Evolutionary conservation across 2,113 vertebrate species (phyloP).

Genomic region (Scomber japonicus): DNA sequence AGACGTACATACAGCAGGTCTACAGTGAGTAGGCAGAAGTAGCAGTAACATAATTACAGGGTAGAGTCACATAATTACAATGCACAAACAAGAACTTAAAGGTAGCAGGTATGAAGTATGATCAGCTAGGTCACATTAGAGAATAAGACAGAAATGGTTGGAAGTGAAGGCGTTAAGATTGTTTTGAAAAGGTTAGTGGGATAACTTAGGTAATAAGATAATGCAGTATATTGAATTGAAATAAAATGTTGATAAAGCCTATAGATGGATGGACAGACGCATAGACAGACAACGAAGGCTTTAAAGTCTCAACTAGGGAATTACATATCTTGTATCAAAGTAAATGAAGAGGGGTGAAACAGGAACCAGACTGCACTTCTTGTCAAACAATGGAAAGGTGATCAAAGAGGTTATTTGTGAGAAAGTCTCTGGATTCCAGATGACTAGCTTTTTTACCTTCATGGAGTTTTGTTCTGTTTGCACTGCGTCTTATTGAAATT

Average conservation of each 20-base stretch:
- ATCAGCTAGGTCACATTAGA: neutral
- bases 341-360: constrained; percentile 32
- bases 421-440: constrained; percentile 24
- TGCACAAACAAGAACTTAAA: neutral
- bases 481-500: constrained; percentile 57
- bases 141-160: neutral
- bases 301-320: neutral
- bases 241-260: neutral
- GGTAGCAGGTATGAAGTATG: neutral
- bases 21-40: neutral
- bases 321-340: constrained; percentile 14
- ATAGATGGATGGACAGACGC: neutral
- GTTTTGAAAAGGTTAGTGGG: constrained; percentile 18
- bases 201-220: neutral
- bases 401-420: constrained; percentile 57
- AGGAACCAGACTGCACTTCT: neutral
- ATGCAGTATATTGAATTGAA: neutral
- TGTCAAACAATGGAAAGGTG: constrained; percentile 21
- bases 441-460: neutral
- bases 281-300: neutral
- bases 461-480: constrained; percentile 19
- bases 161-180: neutral
- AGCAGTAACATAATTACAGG: neutral
- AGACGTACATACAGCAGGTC: neutral
- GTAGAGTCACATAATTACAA: neutral